Evolutionary conservation across 2,113 vertebrate genomes (phyloP), one percentile per base, ranked within the genome.

Genomic region (Boleophthalmus pectinirostris): DNA sequence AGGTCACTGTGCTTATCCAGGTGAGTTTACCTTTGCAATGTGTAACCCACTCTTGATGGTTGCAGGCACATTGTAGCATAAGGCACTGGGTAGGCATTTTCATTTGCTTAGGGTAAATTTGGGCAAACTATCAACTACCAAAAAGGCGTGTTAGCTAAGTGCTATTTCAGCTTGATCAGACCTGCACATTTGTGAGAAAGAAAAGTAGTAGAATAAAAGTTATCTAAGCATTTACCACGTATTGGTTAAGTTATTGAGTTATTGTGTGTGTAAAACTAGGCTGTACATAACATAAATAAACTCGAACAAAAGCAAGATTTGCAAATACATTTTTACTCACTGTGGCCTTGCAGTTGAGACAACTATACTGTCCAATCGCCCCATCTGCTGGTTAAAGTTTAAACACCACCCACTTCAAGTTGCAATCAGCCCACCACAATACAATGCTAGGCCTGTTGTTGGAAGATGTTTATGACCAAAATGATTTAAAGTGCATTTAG

Each of bases 21-120:
- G 87, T 88, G 87, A 16, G 47, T 24, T 73, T 43, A 85, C 85
- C 82, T 87, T 82, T 21, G 1, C 33, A 21, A 23, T 24, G 5
- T 43, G 0, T 5, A 0, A 7, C 16, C 20, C 3, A 56, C 23
- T 23, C 20, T 3, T 51, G 49, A 5, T 21, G n/a, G 3, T 10
- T 54, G 5, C 21, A 21, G 53, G 53, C n/a, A 21, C 10, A 54
- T 1, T 54, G 20, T n/a, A 23, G 53, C 20, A 9, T 5, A 20
- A 16, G 49, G 38, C 8, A 10, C 6, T 43, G 38, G 38, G 4
- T 43, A 1, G 38, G 38, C 38, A 1, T 43, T 1, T 43, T 43
- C 9, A 38, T 38, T 38, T 38, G 35, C 33, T 35, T 35, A 6
- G 35, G 35, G 8, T 10, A 9, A 29, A 29, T 29, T 8, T 10